Conservation (phyloP, 2,113 vertebrate species). For the Ursus arctos region DNA sequence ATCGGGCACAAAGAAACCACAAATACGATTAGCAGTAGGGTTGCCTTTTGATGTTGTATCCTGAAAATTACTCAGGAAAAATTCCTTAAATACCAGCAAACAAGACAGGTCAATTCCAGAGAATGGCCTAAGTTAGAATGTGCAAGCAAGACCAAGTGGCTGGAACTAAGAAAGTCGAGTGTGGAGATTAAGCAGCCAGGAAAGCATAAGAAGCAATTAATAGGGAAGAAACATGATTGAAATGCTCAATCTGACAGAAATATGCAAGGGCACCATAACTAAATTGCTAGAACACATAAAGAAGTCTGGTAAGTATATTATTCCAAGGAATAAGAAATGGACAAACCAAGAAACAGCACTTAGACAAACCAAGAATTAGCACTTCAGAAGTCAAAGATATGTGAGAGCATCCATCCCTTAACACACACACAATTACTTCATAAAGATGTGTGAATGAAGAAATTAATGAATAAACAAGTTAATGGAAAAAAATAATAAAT, state of each 20-base stretch:
- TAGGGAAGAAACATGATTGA: background rate
- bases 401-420: background rate
- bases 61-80: background rate
- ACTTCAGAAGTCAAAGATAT: background rate
- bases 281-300: background rate
- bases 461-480: constrained; percentile 23
- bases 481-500: background rate
- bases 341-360: background rate
- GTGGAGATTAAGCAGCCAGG: rapidly evolving
- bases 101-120: background rate
- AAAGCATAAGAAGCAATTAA: background rate
- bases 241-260: background rate
- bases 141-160: background rate
- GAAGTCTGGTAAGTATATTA: background rate
- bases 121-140: background rate
- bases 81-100: background rate
- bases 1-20: background rate
- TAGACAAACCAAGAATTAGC: background rate
- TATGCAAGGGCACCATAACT: background rate
- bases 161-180: background rate
- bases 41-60: background rate
- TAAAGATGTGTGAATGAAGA: background rate
- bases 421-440: background rate
- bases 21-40: background rate
- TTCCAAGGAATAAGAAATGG: background rate